Evolutionary conservation across 2,113 vertebrate species (phyloP).

Genomic region (Zapus hudsonius): DNA sequence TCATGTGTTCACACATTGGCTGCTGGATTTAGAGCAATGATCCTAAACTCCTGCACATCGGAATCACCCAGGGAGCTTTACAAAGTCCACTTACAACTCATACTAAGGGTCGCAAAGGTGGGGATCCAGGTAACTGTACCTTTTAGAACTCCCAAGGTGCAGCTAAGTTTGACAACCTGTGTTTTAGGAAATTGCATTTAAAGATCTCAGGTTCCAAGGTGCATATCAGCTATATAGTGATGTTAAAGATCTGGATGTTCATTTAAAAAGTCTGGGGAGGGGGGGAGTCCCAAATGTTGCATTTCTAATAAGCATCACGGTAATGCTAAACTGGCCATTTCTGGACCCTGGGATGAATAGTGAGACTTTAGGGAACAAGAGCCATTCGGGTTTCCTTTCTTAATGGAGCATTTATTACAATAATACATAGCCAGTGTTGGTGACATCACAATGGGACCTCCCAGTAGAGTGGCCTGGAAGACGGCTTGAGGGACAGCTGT

Average conservation of each 20-base stretch:
- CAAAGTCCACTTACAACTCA: not conserved
- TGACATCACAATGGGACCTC: not conserved
- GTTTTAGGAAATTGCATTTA: not conserved
- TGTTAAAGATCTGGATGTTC: not conserved
- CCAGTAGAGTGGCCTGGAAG: not conserved
- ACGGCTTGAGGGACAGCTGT: not conserved
- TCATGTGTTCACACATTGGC: not conserved
- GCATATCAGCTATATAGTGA: not conserved
- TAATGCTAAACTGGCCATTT: not conserved
- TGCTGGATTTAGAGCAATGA: not conserved
- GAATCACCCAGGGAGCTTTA: not conserved
- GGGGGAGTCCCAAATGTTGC: not conserved
- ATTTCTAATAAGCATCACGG: not conserved
- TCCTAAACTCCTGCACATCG: not conserved
- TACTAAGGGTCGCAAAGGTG: not conserved
- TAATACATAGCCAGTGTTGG: not conserved
- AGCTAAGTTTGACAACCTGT: not conserved
- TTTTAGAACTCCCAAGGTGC: not conserved
- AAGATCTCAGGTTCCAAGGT: not conserved
- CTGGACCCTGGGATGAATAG: not conserved
- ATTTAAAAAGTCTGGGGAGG: not conserved
- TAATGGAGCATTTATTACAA: not conserved
- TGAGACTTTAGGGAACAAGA: not conserved
- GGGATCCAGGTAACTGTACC: not conserved
- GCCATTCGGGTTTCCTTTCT: slow-evolving; percentile 12